phyloP scores from a whole-genome alignment of 2,888 invertebrate genomes.

The Ischnus inquisitorius region DNA sequence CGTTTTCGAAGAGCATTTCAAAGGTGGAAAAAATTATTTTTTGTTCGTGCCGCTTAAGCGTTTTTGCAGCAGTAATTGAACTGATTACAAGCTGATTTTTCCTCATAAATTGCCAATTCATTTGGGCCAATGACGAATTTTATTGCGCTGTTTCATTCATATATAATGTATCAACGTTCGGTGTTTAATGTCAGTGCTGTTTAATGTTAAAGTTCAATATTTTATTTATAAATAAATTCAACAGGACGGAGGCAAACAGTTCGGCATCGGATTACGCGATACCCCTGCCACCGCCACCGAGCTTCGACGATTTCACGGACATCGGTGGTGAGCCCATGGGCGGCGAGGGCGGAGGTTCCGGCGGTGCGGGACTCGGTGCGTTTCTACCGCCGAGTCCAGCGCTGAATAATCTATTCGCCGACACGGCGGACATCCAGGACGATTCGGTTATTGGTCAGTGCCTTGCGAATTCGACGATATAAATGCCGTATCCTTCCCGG shows the following conservation, averaged over 20 bases:
- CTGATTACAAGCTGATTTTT: neutral
- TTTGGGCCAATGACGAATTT: neutral
- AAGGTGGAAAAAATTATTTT: neutral
- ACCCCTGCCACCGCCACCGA: slow-evolving; percentile 82
- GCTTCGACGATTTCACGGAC: slow-evolving; percentile 80
- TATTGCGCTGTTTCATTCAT: neutral
- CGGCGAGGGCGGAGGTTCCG: slow-evolving; percentile 70
- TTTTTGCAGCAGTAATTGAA: neutral
- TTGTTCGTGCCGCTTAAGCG: neutral
- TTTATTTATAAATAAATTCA: slow-evolving; percentile 9
- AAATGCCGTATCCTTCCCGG: slow-evolving; percentile 1
- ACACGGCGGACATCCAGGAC: slow-evolving; percentile 82
- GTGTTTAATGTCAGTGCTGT: neutral
- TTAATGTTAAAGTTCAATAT: too few relatives aligned
- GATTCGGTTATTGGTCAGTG: slow-evolving; percentile 81
- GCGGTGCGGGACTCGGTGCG: slow-evolving; percentile 81
- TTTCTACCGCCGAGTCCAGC: slow-evolving; percentile 81
- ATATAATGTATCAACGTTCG: neutral
- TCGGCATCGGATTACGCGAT: slow-evolving; percentile 80
- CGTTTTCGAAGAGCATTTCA: slow-evolving; percentile 2
- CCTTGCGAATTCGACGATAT: slow-evolving; percentile 18
- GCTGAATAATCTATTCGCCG: slow-evolving; percentile 83
- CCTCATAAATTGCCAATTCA: neutral
- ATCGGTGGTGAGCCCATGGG: slow-evolving; percentile 79
- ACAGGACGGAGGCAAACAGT: slow-evolving; percentile 82